Conservation (phyloP, 37 sponge, comb jelly and placozoan species). For the Cliona cf. orientalis region DNA sequence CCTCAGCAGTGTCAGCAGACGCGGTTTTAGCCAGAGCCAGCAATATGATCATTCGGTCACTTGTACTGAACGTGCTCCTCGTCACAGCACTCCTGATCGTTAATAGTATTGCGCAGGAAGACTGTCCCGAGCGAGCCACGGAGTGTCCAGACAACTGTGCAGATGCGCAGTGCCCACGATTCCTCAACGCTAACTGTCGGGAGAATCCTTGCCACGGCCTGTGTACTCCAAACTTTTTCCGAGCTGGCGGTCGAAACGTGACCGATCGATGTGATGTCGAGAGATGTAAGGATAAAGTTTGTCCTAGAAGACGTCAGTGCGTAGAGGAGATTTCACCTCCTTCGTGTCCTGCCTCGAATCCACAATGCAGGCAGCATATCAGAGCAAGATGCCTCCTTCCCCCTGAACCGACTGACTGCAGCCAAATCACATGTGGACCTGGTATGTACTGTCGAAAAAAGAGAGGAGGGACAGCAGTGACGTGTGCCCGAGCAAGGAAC, state of each 20-base stretch:
- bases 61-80: too few species aligned
- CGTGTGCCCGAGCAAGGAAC: neutral
- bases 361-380: neutral
- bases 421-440: slow-evolving; percentile 7
- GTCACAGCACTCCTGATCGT: too few species aligned
- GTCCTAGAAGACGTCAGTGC: neutral
- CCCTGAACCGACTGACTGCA: neutral
- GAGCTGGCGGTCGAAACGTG: neutral
- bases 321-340: neutral
- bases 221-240: slow-evolving; percentile 5
- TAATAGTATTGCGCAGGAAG: neutral
- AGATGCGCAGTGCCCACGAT: neutral
- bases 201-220: slow-evolving; percentile 16
- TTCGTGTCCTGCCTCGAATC: neutral
- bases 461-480: neutral
- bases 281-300: neutral
- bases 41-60: too few species aligned
- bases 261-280: neutral
- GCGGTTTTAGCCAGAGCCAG: too few species aligned
- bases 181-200: slow-evolving; percentile 4
- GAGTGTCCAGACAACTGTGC: neutral
- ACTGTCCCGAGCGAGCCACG: neutral
- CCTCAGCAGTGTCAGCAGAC: too few species aligned
- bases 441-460: slow-evolving; percentile 1
- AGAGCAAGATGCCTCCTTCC: neutral